phyloP scores from a whole-genome alignment of 2,797 vertebrate species.

The Podarcis lilfordi region DNA sequence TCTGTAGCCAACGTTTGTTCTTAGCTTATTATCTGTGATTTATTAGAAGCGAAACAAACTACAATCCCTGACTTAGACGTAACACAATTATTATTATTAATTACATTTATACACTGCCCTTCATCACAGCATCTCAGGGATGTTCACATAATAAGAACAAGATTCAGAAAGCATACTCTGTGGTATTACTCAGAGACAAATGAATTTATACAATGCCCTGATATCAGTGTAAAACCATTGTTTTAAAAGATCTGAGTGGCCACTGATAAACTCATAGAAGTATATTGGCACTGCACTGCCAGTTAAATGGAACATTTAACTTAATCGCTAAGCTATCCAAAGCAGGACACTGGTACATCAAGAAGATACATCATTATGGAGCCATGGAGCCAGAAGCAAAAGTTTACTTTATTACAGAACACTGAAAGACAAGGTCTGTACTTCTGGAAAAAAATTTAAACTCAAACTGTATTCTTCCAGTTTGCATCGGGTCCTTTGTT shows the following conservation, averaged over 20 bases:
- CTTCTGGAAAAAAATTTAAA: constrained; percentile 55
- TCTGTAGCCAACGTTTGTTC: too few relatives aligned
- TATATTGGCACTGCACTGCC: constrained; percentile 28
- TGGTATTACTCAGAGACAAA: neutral
- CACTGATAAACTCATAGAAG: neutral
- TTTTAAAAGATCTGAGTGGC: constrained; percentile 12
- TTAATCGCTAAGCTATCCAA: constrained; percentile 29
- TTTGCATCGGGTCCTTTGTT: constrained; percentile 66
- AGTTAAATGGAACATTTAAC: constrained; percentile 22
- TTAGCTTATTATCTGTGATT: too few relatives aligned
- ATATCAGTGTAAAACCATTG: neutral
- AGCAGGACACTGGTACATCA: constrained; percentile 8
- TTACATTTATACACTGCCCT: too few relatives aligned
- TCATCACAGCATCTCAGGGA: too few relatives aligned
- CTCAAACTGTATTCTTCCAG: constrained; percentile 45
- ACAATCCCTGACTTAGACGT: too few relatives aligned
- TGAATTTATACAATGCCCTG: neutral
- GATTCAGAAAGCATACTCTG: neutral
- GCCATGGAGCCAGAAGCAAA: constrained; percentile 61
- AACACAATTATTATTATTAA: too few relatives aligned
- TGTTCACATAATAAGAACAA: too few relatives aligned
- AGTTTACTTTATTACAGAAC: constrained; percentile 31
- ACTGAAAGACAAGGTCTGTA: constrained; percentile 43
- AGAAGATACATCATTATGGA: constrained; percentile 39
- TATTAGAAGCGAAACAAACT: too few relatives aligned